Evolutionary conservation across 2,888 invertebrate genomes (phyloP).

Genomic region (Tipula unca): DNA sequence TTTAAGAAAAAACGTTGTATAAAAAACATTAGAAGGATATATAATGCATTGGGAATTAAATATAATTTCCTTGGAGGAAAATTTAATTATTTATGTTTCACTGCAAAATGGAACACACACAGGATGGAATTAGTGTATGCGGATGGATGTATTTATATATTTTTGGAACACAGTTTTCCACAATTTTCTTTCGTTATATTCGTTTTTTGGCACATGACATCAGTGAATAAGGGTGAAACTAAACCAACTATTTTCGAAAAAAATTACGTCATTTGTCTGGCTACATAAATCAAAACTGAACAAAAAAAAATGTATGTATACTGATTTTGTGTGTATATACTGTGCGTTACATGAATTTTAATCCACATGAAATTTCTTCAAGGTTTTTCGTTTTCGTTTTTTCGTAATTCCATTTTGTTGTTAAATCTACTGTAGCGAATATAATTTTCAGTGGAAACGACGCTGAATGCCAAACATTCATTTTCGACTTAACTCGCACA

Average conservation of each 20-base stretch:
- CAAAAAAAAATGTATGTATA: background rate
- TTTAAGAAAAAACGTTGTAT: background rate
- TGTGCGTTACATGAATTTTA: conserved; percentile 8
- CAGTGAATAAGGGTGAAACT: conserved; percentile 8
- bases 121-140: background rate
- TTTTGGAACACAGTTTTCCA: background rate
- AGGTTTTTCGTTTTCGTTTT: background rate
- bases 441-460: background rate
- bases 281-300: background rate
- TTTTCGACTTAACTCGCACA: background rate
- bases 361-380: conserved; percentile 14
- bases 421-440: conserved; percentile 14
- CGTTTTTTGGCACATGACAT: background rate
- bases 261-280: background rate
- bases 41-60: background rate
- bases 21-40: background rate
- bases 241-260: background rate
- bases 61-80: background rate
- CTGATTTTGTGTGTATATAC: conserved; percentile 8
- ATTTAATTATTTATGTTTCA: conserved; percentile 14
- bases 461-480: background rate
- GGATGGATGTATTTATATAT: background rate
- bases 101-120: background rate
- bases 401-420: background rate
- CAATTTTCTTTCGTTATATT: background rate